These are phyloP conservation scores for Protodeltote pygarga DNA, from an alignment of 2,888 invertebrate genomes.

Conservation along the genomic window DNA sequence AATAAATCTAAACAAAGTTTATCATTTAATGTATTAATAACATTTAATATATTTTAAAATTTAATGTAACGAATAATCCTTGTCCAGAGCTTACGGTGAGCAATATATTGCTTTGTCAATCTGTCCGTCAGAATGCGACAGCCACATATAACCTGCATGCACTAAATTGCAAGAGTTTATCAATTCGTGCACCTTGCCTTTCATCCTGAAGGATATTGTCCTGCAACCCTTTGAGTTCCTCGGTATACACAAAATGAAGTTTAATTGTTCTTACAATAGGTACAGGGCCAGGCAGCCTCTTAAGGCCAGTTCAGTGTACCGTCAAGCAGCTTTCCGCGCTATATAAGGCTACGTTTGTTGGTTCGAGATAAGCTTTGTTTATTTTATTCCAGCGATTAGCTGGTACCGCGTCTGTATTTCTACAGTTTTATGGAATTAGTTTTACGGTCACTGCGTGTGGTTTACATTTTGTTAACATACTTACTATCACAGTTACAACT, in stretches of 20 bases:
- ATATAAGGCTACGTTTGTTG: slow-evolving; percentile 72
- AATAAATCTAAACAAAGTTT: slow-evolving; percentile 22
- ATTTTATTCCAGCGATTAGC: slow-evolving; percentile 71
- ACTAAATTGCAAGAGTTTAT: slow-evolving; percentile 37
- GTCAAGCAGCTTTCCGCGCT: slow-evolving; percentile 65
- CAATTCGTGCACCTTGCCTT: slow-evolving; percentile 55
- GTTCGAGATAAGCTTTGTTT: slow-evolving; percentile 78
- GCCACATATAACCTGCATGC: slow-evolving; percentile 44
- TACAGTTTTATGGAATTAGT: slow-evolving; percentile 54
- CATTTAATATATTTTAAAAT: too few species aligned
- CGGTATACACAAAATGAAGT: slow-evolving; percentile 56
- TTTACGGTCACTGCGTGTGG: slow-evolving; percentile 47
- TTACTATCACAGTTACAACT: slow-evolving; percentile 37
- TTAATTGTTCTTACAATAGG: slow-evolving; percentile 58
- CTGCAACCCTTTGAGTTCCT: slow-evolving; percentile 48
- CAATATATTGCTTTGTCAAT: slow-evolving; percentile 37
- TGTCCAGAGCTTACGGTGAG: slow-evolving; percentile 1
- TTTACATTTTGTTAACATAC: slow-evolving; percentile 42
- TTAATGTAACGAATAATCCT: slow-evolving; percentile 2
- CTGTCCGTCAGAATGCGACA: slow-evolving; percentile 21
- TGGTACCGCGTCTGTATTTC: slow-evolving; percentile 53
- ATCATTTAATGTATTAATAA: too few species aligned
- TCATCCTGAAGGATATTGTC: slow-evolving; percentile 53
- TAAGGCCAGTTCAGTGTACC: slow-evolving; percentile 58
- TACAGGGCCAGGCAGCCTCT: slow-evolving; percentile 47